Base-by-base conservation (phyloP, 2,797 vertebrate genomes). In the Calcarius lapponicus region DNA sequence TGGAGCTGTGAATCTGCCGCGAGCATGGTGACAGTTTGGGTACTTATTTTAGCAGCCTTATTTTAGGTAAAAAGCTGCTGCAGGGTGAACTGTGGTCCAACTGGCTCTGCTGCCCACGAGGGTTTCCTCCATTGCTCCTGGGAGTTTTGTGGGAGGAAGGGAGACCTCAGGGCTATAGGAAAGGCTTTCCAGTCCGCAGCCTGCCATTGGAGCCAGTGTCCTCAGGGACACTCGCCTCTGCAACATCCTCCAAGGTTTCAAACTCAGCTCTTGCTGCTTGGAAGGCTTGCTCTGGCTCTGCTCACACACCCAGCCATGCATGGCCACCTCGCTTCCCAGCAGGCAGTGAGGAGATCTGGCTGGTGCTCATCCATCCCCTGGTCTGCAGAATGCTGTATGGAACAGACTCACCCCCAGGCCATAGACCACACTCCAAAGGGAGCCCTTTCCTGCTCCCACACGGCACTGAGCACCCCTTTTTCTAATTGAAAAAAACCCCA, bases 21-120 rank as follows among this genome's bases (percentile, higher is more conserved):
- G 1, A 85, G 57, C 21, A 1, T 0, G 0, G 76, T 54, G 51
- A 75, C 72, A 51, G 43, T 25, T 47, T 2, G 2, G 40, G 24
- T 38, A 26, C 73, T 86, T 88, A 70, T 92, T 94, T 94, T 71
- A 81, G 75, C 88, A 82, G 64, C 42, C 31, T 90, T 72, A 69
- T 91, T 91, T 91, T 53, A 82, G 66, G 74, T 61, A 75, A 84
- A 91, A 85, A 93, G 62, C 65, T 86, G 65, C 92, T 71, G 73
- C 69, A 54, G 69, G 47, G 48, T 87, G 57, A 93, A 74, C 71
- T 66, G 53, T 58, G 61, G 88, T 56, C 84, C 3, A 7, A 48
- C 70, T 62, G 61, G 51, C 70, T 93, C 64, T 8, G 19, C 71
- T 80, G 86, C 79, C 86, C 21, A 5, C 0, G 6, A 48, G 38